phyloP scores from a whole-genome alignment of 2,113 vertebrate genomes.

The Nothoprocta perdicaria region DNA sequence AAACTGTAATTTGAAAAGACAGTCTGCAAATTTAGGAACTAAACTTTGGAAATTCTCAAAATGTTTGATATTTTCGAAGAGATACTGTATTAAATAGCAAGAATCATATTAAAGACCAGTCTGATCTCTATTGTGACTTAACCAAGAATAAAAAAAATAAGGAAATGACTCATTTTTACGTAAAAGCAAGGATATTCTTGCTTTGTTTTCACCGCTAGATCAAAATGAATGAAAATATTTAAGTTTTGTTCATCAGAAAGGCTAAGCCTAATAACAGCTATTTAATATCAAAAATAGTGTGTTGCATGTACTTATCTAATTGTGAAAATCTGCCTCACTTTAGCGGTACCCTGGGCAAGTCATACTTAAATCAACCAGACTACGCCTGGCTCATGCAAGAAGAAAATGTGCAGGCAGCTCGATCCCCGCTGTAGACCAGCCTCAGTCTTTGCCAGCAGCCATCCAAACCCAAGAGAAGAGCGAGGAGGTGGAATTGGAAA shows the following conservation, averaged over 20 bases:
- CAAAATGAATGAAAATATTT: not conserved
- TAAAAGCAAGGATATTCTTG: not conserved
- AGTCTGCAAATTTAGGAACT: not conserved
- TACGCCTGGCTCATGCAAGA: conserved; percentile 80
- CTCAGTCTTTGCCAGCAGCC: conserved; percentile 77
- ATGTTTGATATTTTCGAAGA: not conserved
- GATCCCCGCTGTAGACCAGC: conserved; percentile 50
- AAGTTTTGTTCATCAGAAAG: not conserved
- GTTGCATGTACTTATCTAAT: not conserved
- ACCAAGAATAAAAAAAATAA: not conserved
- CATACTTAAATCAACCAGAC: conserved; percentile 91
- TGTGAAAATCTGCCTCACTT: not conserved
- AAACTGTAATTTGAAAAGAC: not conserved
- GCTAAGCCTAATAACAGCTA: not conserved
- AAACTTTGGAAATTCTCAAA: not conserved
- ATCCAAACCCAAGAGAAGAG: conserved; percentile 76
- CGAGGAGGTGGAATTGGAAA: conserved; percentile 67
- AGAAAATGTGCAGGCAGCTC: conserved; percentile 76
- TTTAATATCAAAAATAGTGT: not conserved
- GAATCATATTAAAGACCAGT: not conserved
- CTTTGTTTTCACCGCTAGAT: not conserved
- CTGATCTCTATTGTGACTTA: not conserved
- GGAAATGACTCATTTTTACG: fast-evolving
- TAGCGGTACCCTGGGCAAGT: conserved; percentile 95
- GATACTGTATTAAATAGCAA: not conserved